These are phyloP conservation scores for Callaeas wilsoni DNA, from an alignment of 2,113 vertebrate species.

Conservation along the genomic window DNA sequence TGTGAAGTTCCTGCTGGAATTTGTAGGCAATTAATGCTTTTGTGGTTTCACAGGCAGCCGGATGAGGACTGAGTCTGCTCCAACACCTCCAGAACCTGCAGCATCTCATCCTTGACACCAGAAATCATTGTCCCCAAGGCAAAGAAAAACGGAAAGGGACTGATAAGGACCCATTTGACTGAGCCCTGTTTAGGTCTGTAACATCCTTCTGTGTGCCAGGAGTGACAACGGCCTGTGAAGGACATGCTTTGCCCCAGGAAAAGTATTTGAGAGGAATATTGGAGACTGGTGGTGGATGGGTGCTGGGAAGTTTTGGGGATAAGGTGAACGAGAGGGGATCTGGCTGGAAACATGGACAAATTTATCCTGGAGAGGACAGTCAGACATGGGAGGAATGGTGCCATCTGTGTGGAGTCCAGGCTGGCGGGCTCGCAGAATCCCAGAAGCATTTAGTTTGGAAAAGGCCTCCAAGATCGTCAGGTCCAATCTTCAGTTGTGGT, in stretches of 20 bases:
- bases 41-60: neutral
- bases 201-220: neutral
- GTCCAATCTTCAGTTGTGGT: neutral
- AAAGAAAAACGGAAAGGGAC: neutral
- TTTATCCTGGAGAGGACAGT: neutral
- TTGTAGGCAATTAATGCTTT: neutral
- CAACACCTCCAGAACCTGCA: neutral
- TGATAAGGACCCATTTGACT: neutral
- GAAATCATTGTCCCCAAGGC: neutral
- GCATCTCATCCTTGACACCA: neutral
- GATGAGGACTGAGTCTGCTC: neutral
- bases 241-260: neutral
- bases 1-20: neutral
- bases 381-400: accelerated
- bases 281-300: neutral
- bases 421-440: neutral
- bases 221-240: neutral
- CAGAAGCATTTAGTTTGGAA: neutral
- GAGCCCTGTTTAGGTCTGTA: neutral
- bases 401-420: neutral
- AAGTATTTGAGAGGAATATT: neutral
- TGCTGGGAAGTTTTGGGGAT: neutral
- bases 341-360: neutral
- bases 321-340: neutral
- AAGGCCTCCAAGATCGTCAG: neutral